Base-by-base conservation (phyloP, 2,113 vertebrate genomes). In the Xiphophorus maculatus region DNA sequence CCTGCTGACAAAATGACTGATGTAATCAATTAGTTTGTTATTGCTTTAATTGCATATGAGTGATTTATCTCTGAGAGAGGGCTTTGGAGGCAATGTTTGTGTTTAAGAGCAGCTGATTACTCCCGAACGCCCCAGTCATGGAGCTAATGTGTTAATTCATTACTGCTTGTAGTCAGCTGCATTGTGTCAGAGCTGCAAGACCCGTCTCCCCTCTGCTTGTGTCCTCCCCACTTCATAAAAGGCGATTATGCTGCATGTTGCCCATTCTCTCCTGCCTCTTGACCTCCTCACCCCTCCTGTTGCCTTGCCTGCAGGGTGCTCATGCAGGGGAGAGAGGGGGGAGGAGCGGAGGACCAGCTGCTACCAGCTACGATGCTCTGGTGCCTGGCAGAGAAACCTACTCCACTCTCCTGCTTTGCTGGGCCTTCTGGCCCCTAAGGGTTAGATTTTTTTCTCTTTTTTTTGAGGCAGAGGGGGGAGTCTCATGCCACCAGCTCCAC, bases 201-300 rank as follows among this genome's bases (percentile, higher is more conserved):
- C 85, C 81, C 72, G 1, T 79, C 22, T 81, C 83, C 85, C 82
- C 88, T 71, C 81, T 82, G 82, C 86, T 88, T 89, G 90, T 74
- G 74, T 88, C 81, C 83, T 86, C 88, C 82, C 84, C 84, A 91
- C 92, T 92, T 94, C 94, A 95, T 95, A 94, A 95, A 95, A 95
- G 93, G 86, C 81, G 92, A 95, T 95, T 95, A 95, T 93, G 91
- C 86, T 70, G 91, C 92, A 83, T 92, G 93, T 93, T 80, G 82
- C 88, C 76, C 84, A 70, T 93, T 92, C 91, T 91, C 92, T 90
- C 82, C 87, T 94, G 94, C 92, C 94, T 95, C 92, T 95, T 95
- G 94, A 95, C 95, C 94, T 94, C 93, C 91, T 95, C 86, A 95
- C 95, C 95, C 93, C 90, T 94, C 94, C 94, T 95, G 94, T 94